These are phyloP conservation scores for Myxocyprinus asiaticus DNA, from an alignment of 2,113 vertebrate genomes.

Conservation along the genomic window DNA sequence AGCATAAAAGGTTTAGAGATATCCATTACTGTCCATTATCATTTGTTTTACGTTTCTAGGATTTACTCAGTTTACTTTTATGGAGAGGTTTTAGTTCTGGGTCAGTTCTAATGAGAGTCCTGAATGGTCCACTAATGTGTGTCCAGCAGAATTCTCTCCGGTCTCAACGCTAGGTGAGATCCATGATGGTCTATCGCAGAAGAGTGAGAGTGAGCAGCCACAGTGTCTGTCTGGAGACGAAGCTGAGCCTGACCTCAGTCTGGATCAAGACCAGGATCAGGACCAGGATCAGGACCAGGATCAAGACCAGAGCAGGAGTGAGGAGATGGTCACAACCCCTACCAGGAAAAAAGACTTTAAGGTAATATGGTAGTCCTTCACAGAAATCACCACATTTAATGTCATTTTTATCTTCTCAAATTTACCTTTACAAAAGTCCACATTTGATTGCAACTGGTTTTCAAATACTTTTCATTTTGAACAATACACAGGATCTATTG, in stretches of 20 bases:
- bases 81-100: not conserved
- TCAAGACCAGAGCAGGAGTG: conserved; percentile 49
- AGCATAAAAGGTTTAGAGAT: no score
- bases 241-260: conserved; percentile 68
- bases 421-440: no score
- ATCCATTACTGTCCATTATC: no score
- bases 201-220: conserved; percentile 64
- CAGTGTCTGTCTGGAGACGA: conserved; percentile 70
- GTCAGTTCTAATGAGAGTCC: no score
- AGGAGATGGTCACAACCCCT: conserved; percentile 77
- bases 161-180: conserved; percentile 88
- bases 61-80: not conserved
- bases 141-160: conserved; percentile 87
- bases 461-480: no score
- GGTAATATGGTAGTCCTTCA: conserved; percentile 69
- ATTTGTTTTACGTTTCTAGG: no score
- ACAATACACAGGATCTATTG: no score
- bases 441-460: no score
- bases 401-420: not conserved
- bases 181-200: conserved; percentile 76
- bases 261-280: conserved; percentile 69
- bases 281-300: conserved; percentile 21
- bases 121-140: not conserved
- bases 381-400: not conserved
- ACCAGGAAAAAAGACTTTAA: conserved; percentile 93